Base-by-base conservation (phyloP, 2,888 invertebrate species). In the Rotaria magnacalcarata region DNA sequence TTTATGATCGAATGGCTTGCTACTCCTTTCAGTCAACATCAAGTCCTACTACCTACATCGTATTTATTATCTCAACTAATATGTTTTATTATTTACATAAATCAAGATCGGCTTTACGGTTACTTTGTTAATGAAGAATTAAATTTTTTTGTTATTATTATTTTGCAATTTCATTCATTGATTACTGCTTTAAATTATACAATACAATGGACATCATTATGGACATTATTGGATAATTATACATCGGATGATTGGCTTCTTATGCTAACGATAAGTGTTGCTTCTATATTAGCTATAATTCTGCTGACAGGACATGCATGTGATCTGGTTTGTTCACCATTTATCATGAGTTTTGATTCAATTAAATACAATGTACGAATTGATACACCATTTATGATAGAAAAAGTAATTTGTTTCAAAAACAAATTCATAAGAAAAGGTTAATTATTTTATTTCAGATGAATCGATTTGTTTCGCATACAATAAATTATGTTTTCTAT, bases 281-380 rank as follows among this genome's bases (percentile, higher is more conserved):
- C 80, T 11, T 19, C 80, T 11, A 47, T 80, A 24, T 47, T 80
- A 47, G 80, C 47, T n/a, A 47, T 47, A 3, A 80, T 80, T n/a
- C 5, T 2, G 21, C 7, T 80, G 47, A 47, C 21, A 5, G 80
- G 80, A 47, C 43, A 47, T n/a, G 7, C 14, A 47, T 80, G n/a
- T 47, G 47, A 80, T 80, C n/a, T 80, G 11, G 80, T 80, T 80
- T 80, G 80, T 47, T 4, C 80, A 47, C 80, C 80, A 47, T 80
- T 80, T 8, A n/a, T 80, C 1, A 80, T 80, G 16, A 80, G 80
- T 80, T 80, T 47, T 80, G 80, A 80, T 47, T 80, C 80, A 0
- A n/a, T 80, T 24, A n/a, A 80, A 47, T 80, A 47, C n/a, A 47
- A 43, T 11, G 47, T 80, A 41, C 80, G 24, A 24, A 80, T 80